Evolutionary conservation across 1,140 invertebrate species (phyloP).

Genomic region (Heliconius hermathena): DNA sequence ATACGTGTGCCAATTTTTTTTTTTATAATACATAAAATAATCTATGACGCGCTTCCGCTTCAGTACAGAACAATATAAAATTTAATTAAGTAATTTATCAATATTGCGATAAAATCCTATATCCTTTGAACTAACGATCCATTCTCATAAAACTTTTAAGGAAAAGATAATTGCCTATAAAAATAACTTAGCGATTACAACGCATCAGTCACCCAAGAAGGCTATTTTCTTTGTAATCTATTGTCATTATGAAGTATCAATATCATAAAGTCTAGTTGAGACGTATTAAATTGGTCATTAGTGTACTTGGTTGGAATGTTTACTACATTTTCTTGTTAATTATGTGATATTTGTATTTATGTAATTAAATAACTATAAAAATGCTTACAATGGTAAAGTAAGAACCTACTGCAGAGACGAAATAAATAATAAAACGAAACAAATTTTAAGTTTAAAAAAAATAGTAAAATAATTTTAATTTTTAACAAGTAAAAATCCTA

Average conservation of each 20-base stretch:
- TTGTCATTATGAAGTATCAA: constrained; percentile 15
- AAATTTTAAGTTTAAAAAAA: too few relatives aligned
- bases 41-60: background rate
- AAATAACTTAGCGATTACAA: constrained; percentile 39
- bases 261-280: background rate
- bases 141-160: constrained; percentile 36
- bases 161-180: constrained; percentile 37
- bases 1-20: too few relatives aligned
- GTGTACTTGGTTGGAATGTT: background rate
- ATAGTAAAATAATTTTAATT: too few relatives aligned
- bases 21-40: background rate
- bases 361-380: too few relatives aligned
- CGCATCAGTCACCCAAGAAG: constrained; percentile 26
- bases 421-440: too few relatives aligned
- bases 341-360: background rate
- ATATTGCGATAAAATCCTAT: constrained; percentile 30
- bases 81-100: constrained; percentile 38
- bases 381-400: too few relatives aligned
- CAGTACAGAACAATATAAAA: constrained; percentile 5
- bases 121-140: constrained; percentile 25
- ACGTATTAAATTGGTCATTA: constrained; percentile 7
- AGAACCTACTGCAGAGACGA: too few relatives aligned
- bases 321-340: background rate
- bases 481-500: too few relatives aligned
- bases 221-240: constrained; percentile 27